Evolutionary conservation across 2,797 vertebrate species (phyloP), one percentile per base, ranked within the genome.

Genomic region (Enteromius treurensis): DNA sequence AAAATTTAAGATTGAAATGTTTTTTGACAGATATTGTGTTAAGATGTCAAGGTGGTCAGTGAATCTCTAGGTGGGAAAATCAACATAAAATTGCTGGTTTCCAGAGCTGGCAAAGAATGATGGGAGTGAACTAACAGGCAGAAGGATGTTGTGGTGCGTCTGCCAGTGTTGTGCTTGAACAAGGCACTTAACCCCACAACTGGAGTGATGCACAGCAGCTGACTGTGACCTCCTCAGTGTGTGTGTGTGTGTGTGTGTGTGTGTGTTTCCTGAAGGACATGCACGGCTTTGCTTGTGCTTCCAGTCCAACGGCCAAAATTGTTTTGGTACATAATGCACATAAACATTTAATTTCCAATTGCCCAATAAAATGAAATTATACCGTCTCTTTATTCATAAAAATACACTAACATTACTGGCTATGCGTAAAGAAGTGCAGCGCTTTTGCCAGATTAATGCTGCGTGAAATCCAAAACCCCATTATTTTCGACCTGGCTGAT

Each of bases 401-500:
- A 76, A 29, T 42, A 60, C 51, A 26, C 17, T 40, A 53, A 26
- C 51, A 8, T 4, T 17, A n/a, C 53, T 62, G 68, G 19, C 26
- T 23, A 23, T 23, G 40, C 68, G 34, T 14, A 70, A 68, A 55
- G 15, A 58, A 58, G 15, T 42, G 49, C 11, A 65, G 32, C 23
- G n/a, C 32, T 55, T 13, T 42, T 29, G 5, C 23, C 51, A 68
- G 62, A 58, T 76, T 77, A 69, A 68, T 29, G 14, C 80, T 76
- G 47, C 1, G 32, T 82, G 47, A 82, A 82, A 77, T 77, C 37
- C 23, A 76, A 58, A 75, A 76, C 37, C 73, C 19, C 19, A 42
- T 82, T 69, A 77, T 77, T 82, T 82, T 77, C 77, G 70, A 65
- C 34, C 73, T 55, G 42, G 71, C 17, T 68, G 55, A 82, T 77